phyloP scores from a whole-genome alignment of 2,113 vertebrate genomes.

The Seriola rivoliana region DNA sequence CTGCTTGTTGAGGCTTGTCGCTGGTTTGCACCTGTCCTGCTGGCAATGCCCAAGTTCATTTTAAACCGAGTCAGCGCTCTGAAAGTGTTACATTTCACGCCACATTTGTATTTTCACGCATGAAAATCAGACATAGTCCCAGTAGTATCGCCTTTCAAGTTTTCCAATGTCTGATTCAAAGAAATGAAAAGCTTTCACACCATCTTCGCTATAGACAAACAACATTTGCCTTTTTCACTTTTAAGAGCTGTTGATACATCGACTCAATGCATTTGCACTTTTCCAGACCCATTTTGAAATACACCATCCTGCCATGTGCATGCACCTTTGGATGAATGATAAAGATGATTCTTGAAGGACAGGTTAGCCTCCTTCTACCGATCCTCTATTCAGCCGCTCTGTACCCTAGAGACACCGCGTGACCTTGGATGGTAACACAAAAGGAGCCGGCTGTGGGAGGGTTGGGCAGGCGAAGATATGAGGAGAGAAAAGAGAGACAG shows the following conservation, averaged over 20 bases:
- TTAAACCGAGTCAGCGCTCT: slow-evolving; percentile 44
- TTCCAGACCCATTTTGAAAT: background rate
- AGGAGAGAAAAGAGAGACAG: slow-evolving; percentile 23
- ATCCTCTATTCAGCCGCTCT: slow-evolving; percentile 28
- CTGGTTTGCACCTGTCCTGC: slow-evolving; percentile 50
- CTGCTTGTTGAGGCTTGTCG: slow-evolving; percentile 32
- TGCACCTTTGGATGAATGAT: slow-evolving; percentile 14
- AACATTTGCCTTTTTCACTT: background rate
- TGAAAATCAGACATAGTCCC: slow-evolving; percentile 37
- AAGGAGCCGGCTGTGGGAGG: slow-evolving; percentile 39
- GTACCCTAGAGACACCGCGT: slow-evolving; percentile 42
- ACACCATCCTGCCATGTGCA: background rate
- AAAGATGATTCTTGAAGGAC: slow-evolving; percentile 49
- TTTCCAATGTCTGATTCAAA: slow-evolving; percentile 16
- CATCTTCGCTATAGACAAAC: background rate
- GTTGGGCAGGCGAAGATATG: slow-evolving; percentile 9
- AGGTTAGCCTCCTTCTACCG: slow-evolving; percentile 8
- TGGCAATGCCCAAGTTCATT: slow-evolving; percentile 48
- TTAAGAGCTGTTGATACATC: background rate
- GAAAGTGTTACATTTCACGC: slow-evolving; percentile 66
- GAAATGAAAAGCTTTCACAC: slow-evolving; percentile 5
- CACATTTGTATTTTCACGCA: slow-evolving; percentile 55
- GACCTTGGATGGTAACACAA: slow-evolving; percentile 63
- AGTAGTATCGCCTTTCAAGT: slow-evolving; percentile 33
- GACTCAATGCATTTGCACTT: background rate